These are phyloP conservation scores for Campaea margaritaria DNA, from an alignment of 2,888 invertebrate species.

Conservation along the genomic window DNA sequence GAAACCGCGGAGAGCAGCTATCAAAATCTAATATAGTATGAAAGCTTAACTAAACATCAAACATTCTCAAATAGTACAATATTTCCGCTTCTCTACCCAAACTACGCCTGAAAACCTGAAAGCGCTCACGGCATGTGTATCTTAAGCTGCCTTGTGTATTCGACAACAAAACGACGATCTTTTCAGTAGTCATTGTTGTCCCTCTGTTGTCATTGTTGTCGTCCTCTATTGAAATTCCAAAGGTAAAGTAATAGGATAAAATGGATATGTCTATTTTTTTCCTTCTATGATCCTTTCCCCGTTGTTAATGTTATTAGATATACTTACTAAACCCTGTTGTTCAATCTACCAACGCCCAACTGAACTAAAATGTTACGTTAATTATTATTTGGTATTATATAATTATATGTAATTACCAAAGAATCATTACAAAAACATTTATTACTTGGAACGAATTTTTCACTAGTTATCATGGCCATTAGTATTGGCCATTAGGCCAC, in stretches of 20 bases:
- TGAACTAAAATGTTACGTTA: too few species aligned
- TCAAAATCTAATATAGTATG: too few species aligned
- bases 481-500: too few species aligned
- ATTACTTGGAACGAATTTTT: too few species aligned
- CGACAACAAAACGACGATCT: neutral
- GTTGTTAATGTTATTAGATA: neutral
- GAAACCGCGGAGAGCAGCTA: too few species aligned
- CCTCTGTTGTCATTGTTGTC: neutral
- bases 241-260: slow-evolving; percentile 61
- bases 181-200: slow-evolving; percentile 6
- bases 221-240: slow-evolving; percentile 44
- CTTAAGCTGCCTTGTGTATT: slow-evolving; percentile 10
- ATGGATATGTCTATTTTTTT: slow-evolving; percentile 54
- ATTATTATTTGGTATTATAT: too few species aligned
- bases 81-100: neutral
- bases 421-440: too few species aligned
- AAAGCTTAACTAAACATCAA: neutral
- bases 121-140: slow-evolving; percentile 1
- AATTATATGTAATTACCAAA: too few species aligned
- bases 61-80: neutral
- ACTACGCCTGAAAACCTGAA: neutral
- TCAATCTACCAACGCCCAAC: too few species aligned
- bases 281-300: neutral
- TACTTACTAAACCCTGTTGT: too few species aligned
- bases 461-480: too few species aligned